These are phyloP conservation scores for Propithecus deckenii DNA, from an alignment of 2,797 vertebrate genomes.

Conservation along the genomic window DNA sequence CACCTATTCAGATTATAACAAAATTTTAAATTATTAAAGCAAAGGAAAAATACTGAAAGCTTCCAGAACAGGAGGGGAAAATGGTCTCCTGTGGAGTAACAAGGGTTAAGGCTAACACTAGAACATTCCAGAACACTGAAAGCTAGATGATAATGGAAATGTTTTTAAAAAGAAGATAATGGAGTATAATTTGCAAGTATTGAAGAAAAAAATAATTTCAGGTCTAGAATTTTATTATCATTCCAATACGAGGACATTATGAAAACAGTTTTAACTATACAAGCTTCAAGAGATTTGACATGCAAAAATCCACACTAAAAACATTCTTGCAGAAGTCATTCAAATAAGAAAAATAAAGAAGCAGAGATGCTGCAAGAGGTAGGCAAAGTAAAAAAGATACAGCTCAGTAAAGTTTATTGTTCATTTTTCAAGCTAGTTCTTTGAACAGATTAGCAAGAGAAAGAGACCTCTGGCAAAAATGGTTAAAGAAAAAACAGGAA, in stretches of 20 bases:
- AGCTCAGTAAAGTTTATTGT: not conserved
- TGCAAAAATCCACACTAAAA: not conserved
- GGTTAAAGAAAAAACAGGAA: not conserved
- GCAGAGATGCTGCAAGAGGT: not conserved
- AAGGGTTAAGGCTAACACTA: not conserved
- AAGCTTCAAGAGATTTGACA: not conserved
- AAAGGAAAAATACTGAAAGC: not conserved
- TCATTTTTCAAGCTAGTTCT: not conserved
- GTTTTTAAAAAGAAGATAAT: not conserved
- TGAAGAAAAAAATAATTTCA: conserved; percentile 3
- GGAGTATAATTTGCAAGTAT: not conserved
- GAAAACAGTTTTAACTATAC: not conserved
- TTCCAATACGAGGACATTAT: not conserved
- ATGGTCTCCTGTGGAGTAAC: not conserved
- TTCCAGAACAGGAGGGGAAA: not conserved
- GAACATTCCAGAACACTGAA: not conserved
- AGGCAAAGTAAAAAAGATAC: not conserved
- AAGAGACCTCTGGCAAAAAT: not conserved
- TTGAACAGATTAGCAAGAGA: not conserved
- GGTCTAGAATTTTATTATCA: not conserved
- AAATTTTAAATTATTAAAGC: not conserved
- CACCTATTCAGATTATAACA: not conserved
- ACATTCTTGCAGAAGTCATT: not conserved
- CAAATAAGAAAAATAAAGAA: not conserved
- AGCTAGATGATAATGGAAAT: not conserved